Evolutionary conservation across 2,797 vertebrate species (phyloP), one percentile per base, ranked within the genome.

Genomic region (Bovichtus diacanthus): DNA sequence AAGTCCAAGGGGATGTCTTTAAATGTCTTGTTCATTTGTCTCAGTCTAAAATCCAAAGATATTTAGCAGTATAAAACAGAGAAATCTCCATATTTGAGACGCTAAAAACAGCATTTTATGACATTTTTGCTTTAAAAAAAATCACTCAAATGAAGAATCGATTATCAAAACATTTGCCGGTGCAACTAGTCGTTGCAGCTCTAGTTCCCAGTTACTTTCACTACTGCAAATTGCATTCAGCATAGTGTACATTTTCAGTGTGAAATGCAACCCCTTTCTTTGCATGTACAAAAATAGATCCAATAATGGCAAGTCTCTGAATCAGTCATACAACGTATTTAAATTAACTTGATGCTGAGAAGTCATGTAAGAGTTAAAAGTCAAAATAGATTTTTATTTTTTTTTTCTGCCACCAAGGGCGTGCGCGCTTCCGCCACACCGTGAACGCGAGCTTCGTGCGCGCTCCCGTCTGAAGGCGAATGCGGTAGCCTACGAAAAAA

Each of bases 401-500:
- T 25, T 10, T 15, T 34, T 68, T n/a, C 55, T 60, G 43, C 72
- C 64, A 72, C 81, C 87, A 93, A 93, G 90, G 86, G 75, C 92
- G 91, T 91, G 90, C 92, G 90, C 92, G 90, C 81, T 72, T 78
- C 83, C 74, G 87, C 41, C 59, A 51, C 18, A 4, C 44, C 71
- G 81, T 89, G 90, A 88, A 90, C 92, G 90, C 91, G 91, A 81
- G 34, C 59, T 69, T 4, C 64, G 83, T 86, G 94, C 94, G 93
- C 95, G 92, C 86, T 59, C 85, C 76, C 90, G 86, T 19, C 38
- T 19, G 87, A 91, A 92, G 91, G 90, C 90, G 92, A 95, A 90
- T 94, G 94, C 93, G 80, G 94, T 87, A 91, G 86, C 53, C 67
- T 54, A 67, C 56, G 78, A 86, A 88, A 90, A 94, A 93, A 94